These are phyloP conservation scores for Caenorhabditis sulstoni DNA, from an alignment of 2,888 invertebrate species.

Conservation along the genomic window DNA sequence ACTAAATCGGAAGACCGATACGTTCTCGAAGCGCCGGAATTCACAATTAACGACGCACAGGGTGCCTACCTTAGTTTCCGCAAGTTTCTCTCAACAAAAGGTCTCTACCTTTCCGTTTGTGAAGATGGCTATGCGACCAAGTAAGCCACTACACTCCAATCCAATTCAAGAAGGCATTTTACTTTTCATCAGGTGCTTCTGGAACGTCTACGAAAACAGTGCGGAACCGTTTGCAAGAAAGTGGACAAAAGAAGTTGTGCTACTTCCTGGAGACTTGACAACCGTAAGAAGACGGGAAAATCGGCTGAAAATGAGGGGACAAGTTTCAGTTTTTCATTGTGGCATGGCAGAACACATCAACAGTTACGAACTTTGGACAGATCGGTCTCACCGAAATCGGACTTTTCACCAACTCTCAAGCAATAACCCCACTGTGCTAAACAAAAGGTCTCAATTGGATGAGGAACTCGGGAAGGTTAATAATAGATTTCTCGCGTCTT, in stretches of 20 bases:
- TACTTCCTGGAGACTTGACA: constrained; percentile 64
- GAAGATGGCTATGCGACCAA: constrained; percentile 62
- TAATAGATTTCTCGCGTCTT: constrained; percentile 16
- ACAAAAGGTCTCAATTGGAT: constrained; percentile 11
- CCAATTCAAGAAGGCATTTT: constrained; percentile 8
- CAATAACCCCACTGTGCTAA: constrained; percentile 65
- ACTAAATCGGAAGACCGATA: constrained; percentile 51
- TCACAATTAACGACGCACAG: constrained; percentile 62
- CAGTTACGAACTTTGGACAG: constrained; percentile 67
- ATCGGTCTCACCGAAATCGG: constrained; percentile 68
- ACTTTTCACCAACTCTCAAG: constrained; percentile 65
- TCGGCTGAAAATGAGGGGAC: background rate
- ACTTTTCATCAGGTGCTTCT: constrained; percentile 60
- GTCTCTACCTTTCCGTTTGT: constrained; percentile 65
- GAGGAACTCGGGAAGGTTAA: constrained; percentile 1
- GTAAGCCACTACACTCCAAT: constrained; percentile 23
- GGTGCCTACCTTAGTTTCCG: constrained; percentile 68
- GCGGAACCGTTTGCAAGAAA: constrained; percentile 61
- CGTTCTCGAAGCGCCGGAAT: constrained; percentile 72
- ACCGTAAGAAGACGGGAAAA: constrained; percentile 39
- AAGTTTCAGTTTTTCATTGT: constrained; percentile 66
- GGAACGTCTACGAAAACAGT: constrained; percentile 68
- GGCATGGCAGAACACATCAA: constrained; percentile 61
- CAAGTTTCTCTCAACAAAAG: constrained; percentile 69
- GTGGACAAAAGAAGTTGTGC: constrained; percentile 70